Evolutionary conservation across 2,888 invertebrate species (phyloP).

Genomic region (Amiota communis): DNA sequence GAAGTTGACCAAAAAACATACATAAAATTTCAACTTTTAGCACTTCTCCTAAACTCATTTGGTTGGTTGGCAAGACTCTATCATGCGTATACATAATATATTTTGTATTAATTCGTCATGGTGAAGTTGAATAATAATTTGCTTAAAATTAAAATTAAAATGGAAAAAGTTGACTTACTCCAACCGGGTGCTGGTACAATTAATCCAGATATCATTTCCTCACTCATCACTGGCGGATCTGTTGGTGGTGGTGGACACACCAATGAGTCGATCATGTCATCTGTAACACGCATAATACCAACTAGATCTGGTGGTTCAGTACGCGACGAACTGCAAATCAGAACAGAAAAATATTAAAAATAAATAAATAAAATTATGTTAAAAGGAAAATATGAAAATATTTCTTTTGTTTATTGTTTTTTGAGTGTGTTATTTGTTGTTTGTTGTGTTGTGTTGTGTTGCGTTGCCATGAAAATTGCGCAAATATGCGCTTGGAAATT

Average conservation of each 20-base stretch:
- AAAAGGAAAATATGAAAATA: slow-evolving; percentile 27
- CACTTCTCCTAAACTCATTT: too few relatives aligned
- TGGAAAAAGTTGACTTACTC: slow-evolving; percentile 79
- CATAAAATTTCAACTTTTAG: too few relatives aligned
- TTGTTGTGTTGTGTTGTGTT: neutral
- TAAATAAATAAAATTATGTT: neutral
- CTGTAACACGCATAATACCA: slow-evolving; percentile 89
- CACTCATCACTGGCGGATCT: slow-evolving; percentile 93
- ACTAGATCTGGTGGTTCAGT: slow-evolving; percentile 86
- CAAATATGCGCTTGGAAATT: too few relatives aligned
- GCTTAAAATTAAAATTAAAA: neutral
- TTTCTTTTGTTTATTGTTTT: slow-evolving; percentile 3
- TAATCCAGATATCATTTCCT: slow-evolving; percentile 96
- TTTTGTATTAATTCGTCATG: neutral
- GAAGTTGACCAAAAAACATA: slow-evolving; percentile 14
- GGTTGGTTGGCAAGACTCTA: too few relatives aligned
- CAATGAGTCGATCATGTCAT: slow-evolving; percentile 94
- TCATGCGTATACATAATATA: too few relatives aligned
- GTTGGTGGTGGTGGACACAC: slow-evolving; percentile 97
- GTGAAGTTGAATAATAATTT: too few relatives aligned
- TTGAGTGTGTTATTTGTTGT: neutral
- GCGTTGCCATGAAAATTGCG: too few relatives aligned
- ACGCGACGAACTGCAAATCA: slow-evolving; percentile 79
- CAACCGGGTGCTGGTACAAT: slow-evolving; percentile 97
- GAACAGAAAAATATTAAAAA: slow-evolving; percentile 42